Percentiles rank a stretch among this genome's conserved stretches.
Conservation (phyloP, 2,797 vertebrate species). For the Orestias chungarensis region DNA sequence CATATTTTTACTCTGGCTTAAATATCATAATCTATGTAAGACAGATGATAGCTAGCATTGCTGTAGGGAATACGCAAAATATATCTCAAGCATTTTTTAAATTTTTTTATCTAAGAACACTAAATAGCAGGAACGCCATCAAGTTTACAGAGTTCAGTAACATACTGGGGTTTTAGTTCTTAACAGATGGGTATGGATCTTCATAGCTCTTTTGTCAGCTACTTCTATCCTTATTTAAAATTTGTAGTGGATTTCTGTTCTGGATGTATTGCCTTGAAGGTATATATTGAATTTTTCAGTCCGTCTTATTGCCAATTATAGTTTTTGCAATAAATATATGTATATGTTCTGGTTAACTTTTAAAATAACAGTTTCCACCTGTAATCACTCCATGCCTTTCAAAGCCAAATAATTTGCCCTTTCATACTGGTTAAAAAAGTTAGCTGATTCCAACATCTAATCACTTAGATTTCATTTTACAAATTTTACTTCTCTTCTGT, state of each 20-base stretch:
- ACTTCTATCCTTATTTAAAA: background rate
- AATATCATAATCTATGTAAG: background rate
- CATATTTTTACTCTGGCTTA: background rate
- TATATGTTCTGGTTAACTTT: background rate
- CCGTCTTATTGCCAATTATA: background rate
- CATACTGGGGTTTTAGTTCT: background rate
- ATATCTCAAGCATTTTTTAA: background rate
- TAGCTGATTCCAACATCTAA: background rate
- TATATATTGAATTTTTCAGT: background rate
- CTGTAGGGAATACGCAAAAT: background rate
- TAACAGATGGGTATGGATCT: background rate
- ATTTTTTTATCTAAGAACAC: background rate
- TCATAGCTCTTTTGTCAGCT: background rate
- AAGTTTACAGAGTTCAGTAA: background rate
- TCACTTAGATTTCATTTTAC: background rate
- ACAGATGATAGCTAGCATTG: background rate
- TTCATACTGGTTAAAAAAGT: background rate
- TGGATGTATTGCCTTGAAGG: background rate
- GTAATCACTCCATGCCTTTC: background rate
- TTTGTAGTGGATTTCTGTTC: background rate
- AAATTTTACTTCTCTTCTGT: conserved; percentile 1
- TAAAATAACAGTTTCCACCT: background rate
- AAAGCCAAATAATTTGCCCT: background rate
- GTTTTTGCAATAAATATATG: background rate
- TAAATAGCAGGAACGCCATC: background rate